Conservation (phyloP, 2,797 vertebrate species). For the Characodon lateralis region DNA sequence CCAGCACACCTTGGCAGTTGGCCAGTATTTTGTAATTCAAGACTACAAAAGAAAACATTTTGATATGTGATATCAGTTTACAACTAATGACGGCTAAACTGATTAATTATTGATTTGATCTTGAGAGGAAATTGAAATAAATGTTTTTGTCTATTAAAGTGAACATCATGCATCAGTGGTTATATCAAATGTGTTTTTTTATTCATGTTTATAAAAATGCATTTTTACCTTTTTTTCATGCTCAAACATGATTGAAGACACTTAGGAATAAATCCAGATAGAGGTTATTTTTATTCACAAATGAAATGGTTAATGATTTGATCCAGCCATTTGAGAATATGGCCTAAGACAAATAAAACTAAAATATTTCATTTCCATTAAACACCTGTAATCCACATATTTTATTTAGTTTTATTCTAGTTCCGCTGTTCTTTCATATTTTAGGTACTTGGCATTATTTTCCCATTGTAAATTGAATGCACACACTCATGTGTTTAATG, state of each 20-base stretch:
- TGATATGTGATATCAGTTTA: background rate
- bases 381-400: background rate
- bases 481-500: background rate
- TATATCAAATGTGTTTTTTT: background rate
- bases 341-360: no score
- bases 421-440: background rate
- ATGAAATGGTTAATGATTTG: no score
- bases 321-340: no score
- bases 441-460: background rate
- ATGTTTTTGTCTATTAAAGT: background rate
- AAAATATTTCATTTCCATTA: no score
- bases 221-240: background rate
- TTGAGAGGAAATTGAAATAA: background rate
- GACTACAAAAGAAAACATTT: background rate
- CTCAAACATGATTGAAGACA: background rate
- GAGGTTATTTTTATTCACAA: no score
- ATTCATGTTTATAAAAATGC: background rate
- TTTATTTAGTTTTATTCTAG: background rate
- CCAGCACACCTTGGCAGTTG: background rate
- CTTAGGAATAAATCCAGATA: no score
- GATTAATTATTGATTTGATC: background rate
- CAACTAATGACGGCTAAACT: background rate
- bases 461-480: background rate
- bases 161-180: background rate
- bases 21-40: background rate